Evolutionary conservation across 2,888 invertebrate species (phyloP).

Genomic region (Leucoma salicis): DNA sequence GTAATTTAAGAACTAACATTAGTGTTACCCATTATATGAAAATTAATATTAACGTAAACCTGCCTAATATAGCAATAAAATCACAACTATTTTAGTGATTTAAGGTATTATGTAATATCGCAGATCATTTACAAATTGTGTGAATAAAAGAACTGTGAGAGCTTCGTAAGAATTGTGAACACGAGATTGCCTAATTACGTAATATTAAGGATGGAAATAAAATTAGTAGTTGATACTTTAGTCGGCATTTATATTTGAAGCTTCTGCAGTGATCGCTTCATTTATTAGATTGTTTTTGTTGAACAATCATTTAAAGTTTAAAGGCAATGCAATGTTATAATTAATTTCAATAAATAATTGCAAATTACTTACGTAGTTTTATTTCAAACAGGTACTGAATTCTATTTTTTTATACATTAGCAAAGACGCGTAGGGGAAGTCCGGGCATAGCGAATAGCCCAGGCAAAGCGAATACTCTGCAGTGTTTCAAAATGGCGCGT

Average conservation of each 20-base stretch:
- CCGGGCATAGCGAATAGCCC: no score
- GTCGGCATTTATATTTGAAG: not conserved
- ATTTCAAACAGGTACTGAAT: no score
- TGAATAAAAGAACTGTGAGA: not conserved
- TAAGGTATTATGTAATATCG: not conserved
- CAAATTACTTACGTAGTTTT: constrained; percentile 10
- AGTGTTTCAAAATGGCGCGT: no score
- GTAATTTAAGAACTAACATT: no score
- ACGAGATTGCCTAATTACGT: not conserved
- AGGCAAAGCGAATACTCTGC: no score
- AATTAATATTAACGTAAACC: no score
- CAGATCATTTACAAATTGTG: not conserved
- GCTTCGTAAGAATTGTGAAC: not conserved
- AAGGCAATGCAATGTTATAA: constrained; percentile 45
- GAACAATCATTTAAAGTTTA: constrained; percentile 24
- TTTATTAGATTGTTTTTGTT: constrained; percentile 15
- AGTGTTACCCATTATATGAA: no score
- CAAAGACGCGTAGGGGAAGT: no score
- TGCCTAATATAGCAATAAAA: constrained; percentile 4
- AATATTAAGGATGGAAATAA: not conserved
- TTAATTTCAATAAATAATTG: constrained; percentile 48
- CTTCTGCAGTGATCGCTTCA: constrained; percentile 22
- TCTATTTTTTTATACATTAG: no score
- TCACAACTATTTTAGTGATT: not conserved
- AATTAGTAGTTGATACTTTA: not conserved